Evolutionary conservation across 2,888 invertebrate species (phyloP), one percentile per base, ranked within the genome.

Genomic region (Callyntrura guangdongensis): DNA sequence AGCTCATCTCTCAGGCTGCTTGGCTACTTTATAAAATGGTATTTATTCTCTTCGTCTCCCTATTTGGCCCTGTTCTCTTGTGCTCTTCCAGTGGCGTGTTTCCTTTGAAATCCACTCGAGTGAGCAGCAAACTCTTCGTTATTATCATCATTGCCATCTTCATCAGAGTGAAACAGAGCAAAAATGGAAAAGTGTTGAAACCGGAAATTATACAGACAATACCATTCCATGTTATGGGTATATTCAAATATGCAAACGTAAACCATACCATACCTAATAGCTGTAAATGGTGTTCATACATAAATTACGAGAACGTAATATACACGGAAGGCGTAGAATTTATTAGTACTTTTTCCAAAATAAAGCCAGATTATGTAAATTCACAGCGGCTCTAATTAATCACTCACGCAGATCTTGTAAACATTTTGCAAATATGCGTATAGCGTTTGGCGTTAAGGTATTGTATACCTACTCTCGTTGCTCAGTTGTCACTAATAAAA

Each of bases 101-200:
- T 67, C 67, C 27, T 67, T 67, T 67, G 67, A 67, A 67, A 22
- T 14, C 27, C 67, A 27, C 67, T 67, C 67, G 9, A 64, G 67
- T 67, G 67, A 67, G 27, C 11, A 12, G 27, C 1, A 27, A 67
- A 12, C 36, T 36, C 36, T 36, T 67, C 27, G 12, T 67, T 12
- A 67, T 64, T n/a, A 61, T 61, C 61, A 61, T 61, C 61, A 8
- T 20, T 20, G 20, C 61, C 61, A 61, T 61, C n/a, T 61, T 17
- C 61, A 61, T 61, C 20, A 17, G 61, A 25, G 67, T n/a, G n/a
- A 67, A 25, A 9, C 67, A 67, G 67, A 67, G 67, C n/a, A 27
- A 27, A 67, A 64, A 27, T 27, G n/a, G 25, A 11, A 6, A 27
- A 25, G 22, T 27, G 27, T 67, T 8, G 61, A 22, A 61, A 27